Base-by-base conservation (phyloP, 2,888 invertebrate genomes). In the Xestia xanthographa region DNA sequence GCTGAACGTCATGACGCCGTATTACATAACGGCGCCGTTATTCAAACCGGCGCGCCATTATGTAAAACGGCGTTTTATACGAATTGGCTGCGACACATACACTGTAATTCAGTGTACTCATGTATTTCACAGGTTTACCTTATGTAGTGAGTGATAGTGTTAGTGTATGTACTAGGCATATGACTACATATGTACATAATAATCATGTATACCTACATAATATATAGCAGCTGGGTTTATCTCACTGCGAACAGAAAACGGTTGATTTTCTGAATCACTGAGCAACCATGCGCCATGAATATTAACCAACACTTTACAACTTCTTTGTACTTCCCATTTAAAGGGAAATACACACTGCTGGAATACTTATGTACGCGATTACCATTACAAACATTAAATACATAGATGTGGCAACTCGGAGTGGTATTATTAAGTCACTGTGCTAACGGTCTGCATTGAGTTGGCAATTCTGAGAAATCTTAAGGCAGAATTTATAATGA, bases 191-290 rank as follows among this genome's bases (percentile, higher is more conserved):
- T n/a, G n/a, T n/a, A 66, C 20, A 58, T 14, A n/a, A 14, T 17
- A 9, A 63, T 26, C 41, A 41, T 14, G 22, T 26, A 5, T 34
- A 34, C 34, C 34, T 26, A 38, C 20, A 38, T n/a, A n/a, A n/a
- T n/a, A n/a, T 8, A 20, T 20, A 68, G n/a, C 62, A 43, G 14
- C 29, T 68, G 22, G 8, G 22, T 26, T 45, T 43, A 77, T 65
- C 82, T 82, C 62, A 58, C 43, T 60, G 38, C 53, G 22, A 63
- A 76, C 69, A 65, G 68, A 75, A 80, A 86, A 78, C 76, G 77
- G 70, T 86, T 80, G 84, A 74, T 86, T 83, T 78, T 83, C 80
- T 83, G 87, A 78, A 72, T 76, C 75, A 84, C 66, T 67, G 80
- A 71, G 75, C 80, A 77, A 45, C 20, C 62, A 26, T 56, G 77